A percentile compares a stretch with the other conserved stretches of the same genome.
phyloP scores from a whole-genome alignment of 2,113 vertebrate genomes.

The Carlito syrichta region DNA sequence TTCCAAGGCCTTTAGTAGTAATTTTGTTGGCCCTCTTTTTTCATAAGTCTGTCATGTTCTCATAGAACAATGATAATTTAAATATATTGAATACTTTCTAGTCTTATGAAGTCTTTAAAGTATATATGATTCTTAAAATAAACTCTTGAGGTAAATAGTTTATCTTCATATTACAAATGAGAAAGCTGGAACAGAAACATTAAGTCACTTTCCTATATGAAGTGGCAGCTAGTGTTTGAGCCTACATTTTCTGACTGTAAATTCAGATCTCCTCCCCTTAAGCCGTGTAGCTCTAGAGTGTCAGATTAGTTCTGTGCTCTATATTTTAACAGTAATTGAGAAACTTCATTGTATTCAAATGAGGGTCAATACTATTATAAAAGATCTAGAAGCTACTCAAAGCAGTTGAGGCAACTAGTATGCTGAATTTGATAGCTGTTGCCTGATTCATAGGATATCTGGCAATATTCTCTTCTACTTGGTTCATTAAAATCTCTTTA shows the following conservation, averaged over 20 bases:
- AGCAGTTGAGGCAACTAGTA: background rate
- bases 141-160: background rate
- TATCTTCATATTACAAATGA: background rate
- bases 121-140: slow-evolving; percentile 15
- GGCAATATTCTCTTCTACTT: background rate
- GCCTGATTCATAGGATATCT: background rate
- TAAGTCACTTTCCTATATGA: background rate
- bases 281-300: background rate
- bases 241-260: background rate
- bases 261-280: background rate
- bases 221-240: background rate
- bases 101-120: background rate
- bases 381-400: background rate
- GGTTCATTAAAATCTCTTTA: slow-evolving; percentile 5
- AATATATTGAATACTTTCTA: background rate
- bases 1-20: background rate
- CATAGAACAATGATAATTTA: background rate
- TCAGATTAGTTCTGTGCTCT: background rate
- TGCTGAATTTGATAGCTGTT: background rate
- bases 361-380: background rate
- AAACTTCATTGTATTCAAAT: background rate
- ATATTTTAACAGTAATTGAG: background rate
- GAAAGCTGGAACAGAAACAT: background rate
- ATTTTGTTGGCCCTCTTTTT: background rate
- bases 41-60: background rate